A percentile compares a stretch with the other conserved stretches of the same genome.
Evolutionary conservation across 2,797 vertebrate genomes (phyloP).

Genomic region (Eptatretus atami): DNA sequence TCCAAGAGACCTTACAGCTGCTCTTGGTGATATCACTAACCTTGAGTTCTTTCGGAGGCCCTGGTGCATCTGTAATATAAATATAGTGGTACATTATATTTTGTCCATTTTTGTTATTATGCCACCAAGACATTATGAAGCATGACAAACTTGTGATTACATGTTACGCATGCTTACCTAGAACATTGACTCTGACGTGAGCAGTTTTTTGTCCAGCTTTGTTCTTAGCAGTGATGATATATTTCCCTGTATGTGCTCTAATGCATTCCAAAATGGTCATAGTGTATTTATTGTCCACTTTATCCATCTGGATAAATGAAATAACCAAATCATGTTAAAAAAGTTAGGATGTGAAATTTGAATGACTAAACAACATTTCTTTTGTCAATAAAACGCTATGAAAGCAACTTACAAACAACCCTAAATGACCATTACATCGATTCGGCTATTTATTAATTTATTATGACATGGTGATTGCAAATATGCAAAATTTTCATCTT

Average conservation of each 20-base stretch:
- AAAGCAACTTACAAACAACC: too few species aligned
- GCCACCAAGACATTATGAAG: too few species aligned
- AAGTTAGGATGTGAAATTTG: too few species aligned
- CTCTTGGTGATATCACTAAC: slow-evolving; percentile 62
- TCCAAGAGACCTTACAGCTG: slow-evolving; percentile 71
- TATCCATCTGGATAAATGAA: slow-evolving; percentile 30
- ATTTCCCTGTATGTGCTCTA: slow-evolving; percentile 60
- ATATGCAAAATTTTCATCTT: too few species aligned
- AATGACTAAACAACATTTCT: too few species aligned
- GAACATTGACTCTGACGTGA: slow-evolving; percentile 54
- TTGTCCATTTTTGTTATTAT: too few species aligned
- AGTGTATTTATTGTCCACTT: slow-evolving; percentile 41
- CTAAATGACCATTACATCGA: too few species aligned
- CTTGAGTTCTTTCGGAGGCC: slow-evolving; percentile 60
- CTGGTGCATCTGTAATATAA: slow-evolving; percentile 39
- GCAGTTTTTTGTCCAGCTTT: slow-evolving; percentile 81
- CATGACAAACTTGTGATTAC: too few species aligned
- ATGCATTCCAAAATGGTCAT: slow-evolving; percentile 38
- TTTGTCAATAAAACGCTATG: too few species aligned
- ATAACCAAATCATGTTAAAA: neutral
- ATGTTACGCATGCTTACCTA: slow-evolving; percentile 25
- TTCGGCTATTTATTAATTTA: too few species aligned
- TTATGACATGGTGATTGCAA: too few species aligned
- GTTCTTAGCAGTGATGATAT: slow-evolving; percentile 81
- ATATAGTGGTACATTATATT: neutral